Evolutionary conservation across 35 echinoderm and acorn worm genomes (phyloP).

Genomic region (Nesometra sesokonis): DNA sequence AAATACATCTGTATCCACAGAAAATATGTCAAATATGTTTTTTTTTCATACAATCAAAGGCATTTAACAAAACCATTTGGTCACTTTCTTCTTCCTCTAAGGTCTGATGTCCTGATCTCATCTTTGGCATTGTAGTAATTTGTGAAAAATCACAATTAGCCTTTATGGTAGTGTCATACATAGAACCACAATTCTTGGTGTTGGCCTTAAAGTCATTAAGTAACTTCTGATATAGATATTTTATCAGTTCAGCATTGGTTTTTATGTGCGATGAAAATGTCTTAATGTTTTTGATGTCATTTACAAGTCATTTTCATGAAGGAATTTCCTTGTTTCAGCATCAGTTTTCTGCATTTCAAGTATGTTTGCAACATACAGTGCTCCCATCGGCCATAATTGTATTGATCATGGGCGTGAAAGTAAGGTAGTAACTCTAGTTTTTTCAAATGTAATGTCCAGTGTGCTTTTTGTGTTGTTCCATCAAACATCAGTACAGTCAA

Average conservation of each 20-base stretch:
- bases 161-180: slow-evolving; percentile 1
- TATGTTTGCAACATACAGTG: slow-evolving; percentile 9
- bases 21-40: background rate
- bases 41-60: background rate
- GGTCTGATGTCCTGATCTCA: background rate
- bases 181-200: background rate
- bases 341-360: slow-evolving; percentile 1
- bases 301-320: too few species aligned
- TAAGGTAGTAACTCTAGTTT: slow-evolving; percentile 13
- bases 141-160: background rate
- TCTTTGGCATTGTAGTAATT: background rate
- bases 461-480: background rate
- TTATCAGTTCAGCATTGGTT: too few species aligned
- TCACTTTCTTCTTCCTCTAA: slow-evolving; percentile 17
- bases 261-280: too few species aligned
- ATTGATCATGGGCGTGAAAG: slow-evolving; percentile 23
- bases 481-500: too few species aligned
- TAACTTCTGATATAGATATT: too few species aligned
- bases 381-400: slow-evolving; percentile 6
- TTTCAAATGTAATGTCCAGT: slow-evolving; percentile 15
- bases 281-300: too few species aligned
- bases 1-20: slow-evolving; percentile 15
- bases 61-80: background rate
- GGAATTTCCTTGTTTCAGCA: too few species aligned
- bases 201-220: too few species aligned